phyloP scores from a whole-genome alignment of 30 jellyfish, hydroid and myxozoan genomes.

The Turritopsis dohrnii region DNA sequence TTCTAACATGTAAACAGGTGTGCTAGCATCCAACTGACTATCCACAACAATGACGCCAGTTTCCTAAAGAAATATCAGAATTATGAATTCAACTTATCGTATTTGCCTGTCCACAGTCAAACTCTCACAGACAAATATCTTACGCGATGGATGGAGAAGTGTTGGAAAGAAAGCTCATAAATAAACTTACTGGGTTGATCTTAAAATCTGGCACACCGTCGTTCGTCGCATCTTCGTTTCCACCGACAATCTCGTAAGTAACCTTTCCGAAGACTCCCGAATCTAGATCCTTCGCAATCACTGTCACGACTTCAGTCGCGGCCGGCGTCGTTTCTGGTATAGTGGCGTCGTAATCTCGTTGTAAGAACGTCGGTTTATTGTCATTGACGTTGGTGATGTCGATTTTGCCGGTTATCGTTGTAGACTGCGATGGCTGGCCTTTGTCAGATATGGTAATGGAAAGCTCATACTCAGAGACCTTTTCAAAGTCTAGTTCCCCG shows the following conservation, averaged over 20 bases:
- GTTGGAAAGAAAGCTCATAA: too few species aligned
- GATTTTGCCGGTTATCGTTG: background rate
- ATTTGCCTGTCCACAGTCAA: too few species aligned
- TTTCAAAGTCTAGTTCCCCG: conserved; percentile 12
- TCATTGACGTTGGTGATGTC: background rate
- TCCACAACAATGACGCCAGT: background rate
- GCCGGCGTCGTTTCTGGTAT: conserved; percentile 8
- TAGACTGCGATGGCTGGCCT: conserved; percentile 7
- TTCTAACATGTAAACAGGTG: background rate
- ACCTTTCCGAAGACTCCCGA: background rate
- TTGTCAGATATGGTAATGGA: background rate
- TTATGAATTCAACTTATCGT: too few species aligned
- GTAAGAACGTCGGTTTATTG: conserved; percentile 2
- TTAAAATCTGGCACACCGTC: background rate
- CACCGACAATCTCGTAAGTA: background rate
- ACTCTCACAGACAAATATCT: too few species aligned
- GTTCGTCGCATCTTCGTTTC: background rate
- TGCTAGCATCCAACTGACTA: background rate
- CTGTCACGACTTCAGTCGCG: background rate
- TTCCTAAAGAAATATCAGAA: background rate
- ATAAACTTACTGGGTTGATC: background rate
- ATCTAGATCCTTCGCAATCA: background rate
- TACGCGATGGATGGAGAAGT: too few species aligned
- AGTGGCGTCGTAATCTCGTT: background rate
- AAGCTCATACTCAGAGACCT: background rate